phyloP scores from a whole-genome alignment of 2,888 invertebrate species.

The Scaeva pyrastri region DNA sequence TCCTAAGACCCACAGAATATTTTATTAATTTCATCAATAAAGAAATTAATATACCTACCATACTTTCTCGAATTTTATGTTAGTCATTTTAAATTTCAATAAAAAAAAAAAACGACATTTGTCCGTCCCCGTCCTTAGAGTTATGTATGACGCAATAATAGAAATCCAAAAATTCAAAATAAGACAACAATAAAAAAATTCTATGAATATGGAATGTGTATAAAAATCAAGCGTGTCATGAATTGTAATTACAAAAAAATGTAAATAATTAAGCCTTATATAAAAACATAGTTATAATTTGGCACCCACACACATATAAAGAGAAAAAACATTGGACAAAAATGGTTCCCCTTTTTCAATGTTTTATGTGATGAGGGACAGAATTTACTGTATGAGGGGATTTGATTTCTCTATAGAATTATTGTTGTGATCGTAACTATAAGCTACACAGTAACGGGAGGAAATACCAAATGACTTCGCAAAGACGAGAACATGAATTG shows the following conservation, averaged over 20 bases:
- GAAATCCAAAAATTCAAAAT: constrained; percentile 66
- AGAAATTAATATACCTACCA: constrained; percentile 38
- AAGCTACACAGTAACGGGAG: background rate
- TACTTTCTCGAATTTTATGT: constrained; percentile 54
- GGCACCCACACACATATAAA: constrained; percentile 41
- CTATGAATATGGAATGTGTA: constrained; percentile 40
- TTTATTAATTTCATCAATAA: constrained; percentile 32
- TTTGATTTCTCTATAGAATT: constrained; percentile 7
- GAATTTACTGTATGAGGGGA: constrained; percentile 9
- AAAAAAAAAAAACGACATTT: constrained; percentile 20
- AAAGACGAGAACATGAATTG: background rate
- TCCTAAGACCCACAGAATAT: constrained; percentile 14
- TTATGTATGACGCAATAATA: constrained; percentile 60
- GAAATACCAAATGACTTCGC: background rate
- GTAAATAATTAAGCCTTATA: constrained; percentile 51
- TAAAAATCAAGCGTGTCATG: constrained; percentile 59
- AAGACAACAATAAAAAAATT: constrained; percentile 31
- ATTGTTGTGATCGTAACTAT: background rate
- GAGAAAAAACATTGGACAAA: background rate
- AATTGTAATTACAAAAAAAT: constrained; percentile 67
- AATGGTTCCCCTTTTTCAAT: constrained; percentile 13
- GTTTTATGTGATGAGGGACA: constrained; percentile 52
- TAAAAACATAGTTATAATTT: constrained; percentile 48
- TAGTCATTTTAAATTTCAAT: constrained; percentile 53
- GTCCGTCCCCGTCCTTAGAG: background rate